These are phyloP conservation scores for Maconellicoccus hirsutus DNA, from an alignment of 1,140 invertebrate genomes.

Conservation along the genomic window DNA sequence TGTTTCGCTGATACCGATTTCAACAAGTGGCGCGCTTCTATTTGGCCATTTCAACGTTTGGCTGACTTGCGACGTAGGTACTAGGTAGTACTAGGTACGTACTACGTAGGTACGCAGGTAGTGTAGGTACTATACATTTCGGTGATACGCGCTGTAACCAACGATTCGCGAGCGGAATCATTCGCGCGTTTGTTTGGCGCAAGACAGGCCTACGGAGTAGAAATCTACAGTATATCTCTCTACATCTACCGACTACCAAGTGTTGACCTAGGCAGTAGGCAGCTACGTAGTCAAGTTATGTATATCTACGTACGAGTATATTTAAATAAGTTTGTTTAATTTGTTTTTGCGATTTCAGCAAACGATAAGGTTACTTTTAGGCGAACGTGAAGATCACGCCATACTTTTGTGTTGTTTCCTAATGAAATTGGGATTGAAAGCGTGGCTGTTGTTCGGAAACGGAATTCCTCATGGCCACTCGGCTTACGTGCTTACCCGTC, in stretches of 20 bases:
- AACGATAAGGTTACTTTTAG: conserved; percentile 60
- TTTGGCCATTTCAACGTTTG: conserved; percentile 52
- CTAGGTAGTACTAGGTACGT: too few species aligned
- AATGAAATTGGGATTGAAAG: conserved; percentile 52
- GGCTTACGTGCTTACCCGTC: conserved; percentile 54
- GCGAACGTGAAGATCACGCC: conserved; percentile 67
- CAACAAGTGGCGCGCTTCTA: conserved; percentile 39
- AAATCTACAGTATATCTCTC: too few species aligned
- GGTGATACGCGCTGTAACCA: too few species aligned
- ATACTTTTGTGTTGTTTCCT: conserved; percentile 70
- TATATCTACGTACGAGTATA: too few species aligned
- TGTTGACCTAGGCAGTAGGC: too few species aligned
- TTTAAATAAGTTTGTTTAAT: conserved; percentile 17
- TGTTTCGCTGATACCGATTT: conserved; percentile 47
- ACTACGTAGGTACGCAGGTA: too few species aligned
- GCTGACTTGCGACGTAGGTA: conserved; percentile 55
- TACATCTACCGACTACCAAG: too few species aligned
- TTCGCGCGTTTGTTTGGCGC: too few species aligned
- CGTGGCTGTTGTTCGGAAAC: conserved; percentile 58
- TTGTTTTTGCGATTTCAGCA: conserved; percentile 45
- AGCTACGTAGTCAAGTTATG: too few species aligned
- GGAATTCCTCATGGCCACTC: conserved; percentile 60
- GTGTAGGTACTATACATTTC: too few species aligned
- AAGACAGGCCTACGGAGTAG: too few species aligned
- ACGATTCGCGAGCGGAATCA: conserved; percentile 35